Percentiles rank a stretch among this genome's conserved stretches.
phyloP scores from a whole-genome alignment of 2,888 invertebrate species.

The Druceiella hillmani region DNA sequence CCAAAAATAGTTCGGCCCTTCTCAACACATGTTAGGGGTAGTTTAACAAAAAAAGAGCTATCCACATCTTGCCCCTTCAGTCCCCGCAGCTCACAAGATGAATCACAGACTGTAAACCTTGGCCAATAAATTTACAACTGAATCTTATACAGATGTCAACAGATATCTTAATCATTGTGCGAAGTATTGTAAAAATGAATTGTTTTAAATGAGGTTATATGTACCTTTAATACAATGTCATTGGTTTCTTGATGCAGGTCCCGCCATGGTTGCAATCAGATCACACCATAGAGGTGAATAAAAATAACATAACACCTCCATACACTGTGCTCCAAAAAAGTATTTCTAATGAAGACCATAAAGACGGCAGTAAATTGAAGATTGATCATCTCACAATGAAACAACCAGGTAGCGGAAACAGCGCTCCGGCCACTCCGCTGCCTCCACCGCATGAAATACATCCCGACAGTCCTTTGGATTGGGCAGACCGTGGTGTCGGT shows the following conservation, averaged over 20 bases:
- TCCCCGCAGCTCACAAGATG: too few relatives aligned
- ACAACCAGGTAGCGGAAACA: constrained; percentile 33
- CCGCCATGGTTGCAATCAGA: constrained; percentile 72
- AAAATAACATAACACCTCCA: constrained; percentile 44
- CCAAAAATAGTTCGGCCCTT: too few relatives aligned
- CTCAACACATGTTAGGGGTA: too few relatives aligned
- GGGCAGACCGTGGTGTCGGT: constrained; percentile 70
- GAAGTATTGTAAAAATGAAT: too few relatives aligned
- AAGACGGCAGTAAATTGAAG: constrained; percentile 42
- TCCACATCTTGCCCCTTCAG: too few relatives aligned
- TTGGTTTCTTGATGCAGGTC: constrained; percentile 51
- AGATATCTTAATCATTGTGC: too few relatives aligned
- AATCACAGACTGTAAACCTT: too few relatives aligned
- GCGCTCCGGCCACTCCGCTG: constrained; percentile 34
- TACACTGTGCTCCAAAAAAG: constrained; percentile 42
- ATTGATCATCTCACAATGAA: constrained; percentile 45
- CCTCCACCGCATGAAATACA: constrained; percentile 32
- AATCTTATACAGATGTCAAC: too few relatives aligned
- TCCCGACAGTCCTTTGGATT: constrained; percentile 56
- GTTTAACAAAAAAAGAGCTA: too few relatives aligned
- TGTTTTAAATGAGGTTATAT: too few relatives aligned
- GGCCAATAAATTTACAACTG: too few relatives aligned
- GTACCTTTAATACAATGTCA: too few relatives aligned
- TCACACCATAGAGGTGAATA: constrained; percentile 47
- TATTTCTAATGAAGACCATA: constrained; percentile 35